Conservation (phyloP, 2,888 invertebrate genomes). For the Tenthredo amoena region DNA sequence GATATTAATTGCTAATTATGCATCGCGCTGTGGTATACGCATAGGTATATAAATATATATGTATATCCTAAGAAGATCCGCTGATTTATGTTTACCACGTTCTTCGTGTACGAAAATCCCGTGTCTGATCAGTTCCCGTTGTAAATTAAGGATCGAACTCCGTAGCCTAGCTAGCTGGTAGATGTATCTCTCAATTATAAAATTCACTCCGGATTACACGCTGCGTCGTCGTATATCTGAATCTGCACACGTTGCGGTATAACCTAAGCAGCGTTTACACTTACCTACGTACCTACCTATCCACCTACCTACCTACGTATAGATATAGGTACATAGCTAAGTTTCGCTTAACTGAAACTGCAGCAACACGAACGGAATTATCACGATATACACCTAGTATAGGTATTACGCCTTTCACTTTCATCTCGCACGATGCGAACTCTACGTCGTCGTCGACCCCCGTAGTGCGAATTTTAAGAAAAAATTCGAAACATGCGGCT, state of each 20-base stretch:
- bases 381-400: constrained; percentile 5
- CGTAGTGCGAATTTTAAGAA: neutral
- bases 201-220: constrained; percentile 38
- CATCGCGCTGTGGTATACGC: neutral
- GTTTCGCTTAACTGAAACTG: constrained; percentile 32
- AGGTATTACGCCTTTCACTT: constrained; percentile 39
- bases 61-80: neutral
- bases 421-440: constrained; percentile 26
- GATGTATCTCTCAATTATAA: constrained; percentile 47
- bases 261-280: neutral
- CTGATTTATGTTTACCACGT: constrained; percentile 33
- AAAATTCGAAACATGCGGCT: neutral
- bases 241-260: neutral
- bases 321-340: neutral
- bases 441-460: neutral
- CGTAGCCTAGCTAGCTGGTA: neutral
- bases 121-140: constrained; percentile 39
- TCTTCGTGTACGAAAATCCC: constrained; percentile 43
- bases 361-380: constrained; percentile 17
- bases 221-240: constrained; percentile 24
- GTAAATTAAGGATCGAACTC: constrained; percentile 45
- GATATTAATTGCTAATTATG: constrained; percentile 40
- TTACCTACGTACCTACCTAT: neutral
- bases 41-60: neutral
- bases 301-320: neutral